These are phyloP conservation scores for Drosophila prolongata DNA, from an alignment of 2,888 invertebrate genomes.

Conservation along the genomic window DNA sequence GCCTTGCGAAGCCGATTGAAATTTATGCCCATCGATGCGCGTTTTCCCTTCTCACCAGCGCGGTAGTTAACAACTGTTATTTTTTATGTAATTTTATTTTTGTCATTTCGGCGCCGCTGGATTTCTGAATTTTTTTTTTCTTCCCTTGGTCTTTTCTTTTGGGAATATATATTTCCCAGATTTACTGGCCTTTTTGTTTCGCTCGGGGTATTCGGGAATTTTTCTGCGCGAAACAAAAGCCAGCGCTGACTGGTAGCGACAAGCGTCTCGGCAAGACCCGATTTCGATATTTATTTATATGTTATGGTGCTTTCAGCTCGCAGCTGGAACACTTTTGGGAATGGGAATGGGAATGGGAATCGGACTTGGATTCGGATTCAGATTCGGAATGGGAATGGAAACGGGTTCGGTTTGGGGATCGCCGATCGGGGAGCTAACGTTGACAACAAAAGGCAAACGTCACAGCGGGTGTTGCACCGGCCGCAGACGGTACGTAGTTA, in stretches of 20 bases:
- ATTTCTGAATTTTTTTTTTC: constrained; percentile 21
- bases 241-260: constrained; percentile 77
- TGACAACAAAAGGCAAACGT: constrained; percentile 78
- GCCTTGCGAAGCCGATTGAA: constrained; percentile 52
- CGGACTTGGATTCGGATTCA: constrained; percentile 9
- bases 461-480: constrained; percentile 75
- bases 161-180: constrained; percentile 37
- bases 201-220: constrained; percentile 26
- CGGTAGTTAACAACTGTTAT: constrained; percentile 78
- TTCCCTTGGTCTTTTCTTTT: neutral
- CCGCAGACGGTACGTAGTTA: constrained; percentile 73
- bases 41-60: constrained; percentile 22
- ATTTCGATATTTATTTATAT: constrained; percentile 75
- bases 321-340: constrained; percentile 53
- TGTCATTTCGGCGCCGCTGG: constrained; percentile 79
- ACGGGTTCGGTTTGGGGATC: constrained; percentile 7
- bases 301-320: constrained; percentile 48
- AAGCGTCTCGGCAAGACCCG: constrained; percentile 74
- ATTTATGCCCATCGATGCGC: constrained; percentile 54
- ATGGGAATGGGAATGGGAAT: constrained; percentile 6
- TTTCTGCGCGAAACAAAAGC: constrained; percentile 64
- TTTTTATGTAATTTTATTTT: constrained; percentile 79
- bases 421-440: constrained; percentile 53
- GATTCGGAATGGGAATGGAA: constrained; percentile 12
- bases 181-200: constrained; percentile 32